A percentile compares a stretch with the other conserved stretches of the same genome.
phyloP scores from a whole-genome alignment of 2,888 invertebrate genomes.

The Rhingia campestris region DNA sequence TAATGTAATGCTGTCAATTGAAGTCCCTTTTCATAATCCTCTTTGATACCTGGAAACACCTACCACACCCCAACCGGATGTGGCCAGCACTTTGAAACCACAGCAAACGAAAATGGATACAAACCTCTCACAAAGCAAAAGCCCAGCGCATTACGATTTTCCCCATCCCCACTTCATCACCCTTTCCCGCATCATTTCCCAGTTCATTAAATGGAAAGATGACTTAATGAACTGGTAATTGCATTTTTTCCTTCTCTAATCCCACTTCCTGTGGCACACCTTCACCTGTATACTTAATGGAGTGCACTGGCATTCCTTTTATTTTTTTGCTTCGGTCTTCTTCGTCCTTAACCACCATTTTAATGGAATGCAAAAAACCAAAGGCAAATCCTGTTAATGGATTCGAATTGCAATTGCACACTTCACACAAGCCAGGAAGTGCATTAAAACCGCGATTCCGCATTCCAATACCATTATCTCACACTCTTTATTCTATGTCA shows the following conservation, averaged over 20 bases:
- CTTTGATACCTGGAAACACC: too few relatives aligned
- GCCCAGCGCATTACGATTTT: slow-evolving; percentile 5
- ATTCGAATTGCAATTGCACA: slow-evolving; percentile 58
- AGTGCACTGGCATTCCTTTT: slow-evolving; percentile 4
- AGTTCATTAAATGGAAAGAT: slow-evolving; percentile 66
- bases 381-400: slow-evolving; percentile 61
- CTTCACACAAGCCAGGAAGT: slow-evolving; percentile 12
- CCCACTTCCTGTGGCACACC: slow-evolving; percentile 32
- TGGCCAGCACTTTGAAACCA: not conserved
- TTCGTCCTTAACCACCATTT: slow-evolving; percentile 19
- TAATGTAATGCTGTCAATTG: too few relatives aligned
- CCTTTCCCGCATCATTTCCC: slow-evolving; percentile 34
- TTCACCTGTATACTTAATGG: slow-evolving; percentile 50
- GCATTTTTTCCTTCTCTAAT: slow-evolving; percentile 53
- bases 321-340: too few relatives aligned
- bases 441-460: slow-evolving; percentile 69
- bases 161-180: slow-evolving; percentile 20
- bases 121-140: slow-evolving; percentile 5
- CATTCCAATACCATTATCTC: slow-evolving; percentile 45
- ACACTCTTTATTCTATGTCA: slow-evolving; percentile 78
- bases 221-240: slow-evolving; percentile 72
- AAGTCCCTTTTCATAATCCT: too few relatives aligned
- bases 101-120: slow-evolving; percentile 5
- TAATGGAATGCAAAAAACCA: slow-evolving; percentile 50
- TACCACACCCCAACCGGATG: too few relatives aligned